Conservation (phyloP, 1,140 invertebrate species). For the Mesaphorura yosii region DNA sequence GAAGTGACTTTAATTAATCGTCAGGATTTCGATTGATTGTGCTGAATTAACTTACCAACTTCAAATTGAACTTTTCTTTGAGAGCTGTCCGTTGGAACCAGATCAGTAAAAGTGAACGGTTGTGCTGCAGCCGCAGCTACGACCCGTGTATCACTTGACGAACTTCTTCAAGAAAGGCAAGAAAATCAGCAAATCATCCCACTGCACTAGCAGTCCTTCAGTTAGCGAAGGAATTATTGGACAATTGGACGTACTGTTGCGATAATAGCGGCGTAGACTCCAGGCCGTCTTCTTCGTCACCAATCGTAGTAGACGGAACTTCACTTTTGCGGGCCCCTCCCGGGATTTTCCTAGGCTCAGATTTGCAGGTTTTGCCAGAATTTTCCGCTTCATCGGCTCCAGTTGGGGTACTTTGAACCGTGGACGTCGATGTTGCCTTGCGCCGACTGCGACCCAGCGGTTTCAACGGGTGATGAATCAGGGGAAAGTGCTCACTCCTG, state of each 20-base stretch:
- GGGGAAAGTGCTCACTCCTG: constrained; percentile 51
- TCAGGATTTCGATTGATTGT: not conserved
- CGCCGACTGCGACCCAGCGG: constrained; percentile 26
- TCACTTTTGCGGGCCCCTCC: not conserved
- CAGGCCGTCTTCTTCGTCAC: not conserved
- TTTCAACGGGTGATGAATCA: constrained; percentile 52
- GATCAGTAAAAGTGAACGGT: constrained; percentile 8
- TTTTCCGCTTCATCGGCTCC: not conserved
- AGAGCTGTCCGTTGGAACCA: constrained; percentile 10
- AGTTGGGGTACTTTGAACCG: not conserved
- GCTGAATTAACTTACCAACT: constrained; percentile 15
- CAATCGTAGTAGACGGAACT: not conserved
- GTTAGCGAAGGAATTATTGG: not conserved
- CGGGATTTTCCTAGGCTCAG: not conserved
- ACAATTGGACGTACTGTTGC: not conserved
- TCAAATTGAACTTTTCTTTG: constrained; percentile 31
- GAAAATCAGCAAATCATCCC: not conserved
- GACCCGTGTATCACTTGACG: not conserved
- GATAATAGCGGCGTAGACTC: not conserved
- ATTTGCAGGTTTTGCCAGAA: not conserved
- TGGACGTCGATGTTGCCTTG: constrained; percentile 5
- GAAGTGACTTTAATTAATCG: too few relatives aligned
- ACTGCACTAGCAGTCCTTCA: too few relatives aligned
- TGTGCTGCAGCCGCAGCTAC: not conserved
- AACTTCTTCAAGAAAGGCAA: not conserved